These are phyloP conservation scores for Sander lucioperca DNA, from an alignment of 2,113 vertebrate genomes.

Conservation along the genomic window DNA sequence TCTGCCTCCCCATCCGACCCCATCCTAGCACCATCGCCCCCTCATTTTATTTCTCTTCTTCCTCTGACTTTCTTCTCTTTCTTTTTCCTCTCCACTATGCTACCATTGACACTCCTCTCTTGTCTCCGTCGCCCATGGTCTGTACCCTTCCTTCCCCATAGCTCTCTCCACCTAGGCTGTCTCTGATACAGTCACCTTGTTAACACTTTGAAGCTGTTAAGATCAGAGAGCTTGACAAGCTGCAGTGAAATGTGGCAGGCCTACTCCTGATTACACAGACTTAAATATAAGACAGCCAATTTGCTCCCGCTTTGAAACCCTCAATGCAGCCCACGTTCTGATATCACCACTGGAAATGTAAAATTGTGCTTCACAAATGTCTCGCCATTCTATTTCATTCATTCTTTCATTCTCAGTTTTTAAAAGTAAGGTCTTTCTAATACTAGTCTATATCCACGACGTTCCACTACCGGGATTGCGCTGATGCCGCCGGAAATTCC, in stretches of 20 bases:
- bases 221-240: conserved; percentile 80
- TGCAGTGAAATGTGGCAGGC: conserved; percentile 67
- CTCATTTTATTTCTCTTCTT: conserved; percentile 23
- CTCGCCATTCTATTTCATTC: conserved; percentile 23
- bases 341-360: conserved; percentile 41
- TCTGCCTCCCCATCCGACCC: not conserved
- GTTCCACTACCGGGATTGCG: no score
- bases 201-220: conserved; percentile 80
- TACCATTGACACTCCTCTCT: conserved; percentile 29
- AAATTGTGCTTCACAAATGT: conserved; percentile 5
- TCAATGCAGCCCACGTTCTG: conserved; percentile 46
- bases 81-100: not conserved
- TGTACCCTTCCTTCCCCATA: conserved; percentile 37
- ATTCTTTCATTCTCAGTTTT: not conserved
- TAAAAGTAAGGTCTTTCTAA: not conserved
- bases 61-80: conserved; percentile 5
- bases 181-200: conserved; percentile 77
- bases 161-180: conserved; percentile 58
- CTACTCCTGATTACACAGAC: conserved; percentile 77
- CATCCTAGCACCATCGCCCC: not conserved
- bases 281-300: conserved; percentile 79
- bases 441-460: no score
- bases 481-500: no score
- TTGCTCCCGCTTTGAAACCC: conserved; percentile 71
- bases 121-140: conserved; percentile 22